A percentile compares a stretch with the other conserved stretches of the same genome.
These are phyloP conservation scores for Irena cyanogastra DNA, from an alignment of 2,113 vertebrate genomes.

Conservation along the genomic window DNA sequence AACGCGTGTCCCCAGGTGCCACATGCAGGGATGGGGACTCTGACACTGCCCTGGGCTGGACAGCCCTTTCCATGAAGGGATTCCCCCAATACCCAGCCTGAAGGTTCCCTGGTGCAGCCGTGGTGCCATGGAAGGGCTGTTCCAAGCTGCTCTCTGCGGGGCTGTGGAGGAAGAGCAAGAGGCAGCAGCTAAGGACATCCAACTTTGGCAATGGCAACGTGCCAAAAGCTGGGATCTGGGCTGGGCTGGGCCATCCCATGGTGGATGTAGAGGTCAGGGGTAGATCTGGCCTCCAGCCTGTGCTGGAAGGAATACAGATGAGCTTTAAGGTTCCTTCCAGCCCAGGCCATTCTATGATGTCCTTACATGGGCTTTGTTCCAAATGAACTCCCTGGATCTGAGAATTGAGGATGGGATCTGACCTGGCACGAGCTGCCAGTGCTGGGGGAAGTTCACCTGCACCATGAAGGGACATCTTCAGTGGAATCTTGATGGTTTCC, in stretches of 20 bases:
- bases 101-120: neutral
- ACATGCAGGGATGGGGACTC: neutral
- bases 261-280: neutral
- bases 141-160: fast-evolving
- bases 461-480: fast-evolving
- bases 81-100: neutral
- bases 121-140: neutral
- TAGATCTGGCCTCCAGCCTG: neutral
- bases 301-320: neutral
- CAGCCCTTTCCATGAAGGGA: neutral
- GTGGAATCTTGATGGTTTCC: fast-evolving
- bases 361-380: fast-evolving
- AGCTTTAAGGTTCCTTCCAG: neutral
- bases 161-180: neutral
- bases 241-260: fast-evolving
- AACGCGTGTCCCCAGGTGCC: neutral
- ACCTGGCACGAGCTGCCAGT: neutral
- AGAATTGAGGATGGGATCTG: fast-evolving
- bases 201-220: fast-evolving
- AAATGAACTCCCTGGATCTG: neutral
- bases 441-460: neutral
- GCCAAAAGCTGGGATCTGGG: neutral
- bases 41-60: neutral
- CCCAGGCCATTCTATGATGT: neutral
- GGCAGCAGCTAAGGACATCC: neutral